These are phyloP conservation scores for Cheilosia vulpina DNA, from an alignment of 2,888 invertebrate genomes.

Conservation along the genomic window DNA sequence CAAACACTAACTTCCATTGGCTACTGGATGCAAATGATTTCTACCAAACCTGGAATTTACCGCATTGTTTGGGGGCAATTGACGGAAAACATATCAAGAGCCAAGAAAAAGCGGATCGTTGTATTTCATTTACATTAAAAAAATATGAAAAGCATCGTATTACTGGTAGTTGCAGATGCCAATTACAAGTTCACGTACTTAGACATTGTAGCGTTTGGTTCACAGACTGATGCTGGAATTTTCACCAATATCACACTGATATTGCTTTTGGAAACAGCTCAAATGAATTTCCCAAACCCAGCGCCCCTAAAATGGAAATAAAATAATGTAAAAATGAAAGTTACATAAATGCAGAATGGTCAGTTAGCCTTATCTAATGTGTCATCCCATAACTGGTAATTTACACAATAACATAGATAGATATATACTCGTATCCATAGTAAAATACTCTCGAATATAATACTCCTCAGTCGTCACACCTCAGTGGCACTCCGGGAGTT, in stretches of 20 bases:
- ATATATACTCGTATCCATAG: too few species aligned
- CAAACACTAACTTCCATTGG: background rate
- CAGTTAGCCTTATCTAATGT: too few species aligned
- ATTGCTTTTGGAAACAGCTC: background rate
- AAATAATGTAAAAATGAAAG: background rate
- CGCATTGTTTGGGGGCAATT: background rate
- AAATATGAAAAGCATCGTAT: background rate
- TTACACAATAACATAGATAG: too few species aligned
- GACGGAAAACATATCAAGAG: constrained; percentile 1
- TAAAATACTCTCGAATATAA: too few species aligned
- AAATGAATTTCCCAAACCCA: constrained; percentile 5
- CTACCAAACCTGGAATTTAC: background rate
- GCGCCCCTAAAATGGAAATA: background rate
- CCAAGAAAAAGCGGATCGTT: background rate
- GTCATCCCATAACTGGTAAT: too few species aligned
- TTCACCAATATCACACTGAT: constrained; percentile 1
- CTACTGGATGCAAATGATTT: background rate
- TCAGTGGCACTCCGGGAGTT: too few species aligned
- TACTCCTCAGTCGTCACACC: too few species aligned
- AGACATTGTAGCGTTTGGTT: constrained; percentile 1
- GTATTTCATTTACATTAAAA: constrained; percentile 1
- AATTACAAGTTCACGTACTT: background rate
- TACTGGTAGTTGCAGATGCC: constrained; percentile 2
- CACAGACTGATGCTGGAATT: background rate
- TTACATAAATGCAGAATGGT: too few species aligned